Base-by-base conservation (phyloP, 1,140 invertebrate species). In the Ostrea edulis region DNA sequence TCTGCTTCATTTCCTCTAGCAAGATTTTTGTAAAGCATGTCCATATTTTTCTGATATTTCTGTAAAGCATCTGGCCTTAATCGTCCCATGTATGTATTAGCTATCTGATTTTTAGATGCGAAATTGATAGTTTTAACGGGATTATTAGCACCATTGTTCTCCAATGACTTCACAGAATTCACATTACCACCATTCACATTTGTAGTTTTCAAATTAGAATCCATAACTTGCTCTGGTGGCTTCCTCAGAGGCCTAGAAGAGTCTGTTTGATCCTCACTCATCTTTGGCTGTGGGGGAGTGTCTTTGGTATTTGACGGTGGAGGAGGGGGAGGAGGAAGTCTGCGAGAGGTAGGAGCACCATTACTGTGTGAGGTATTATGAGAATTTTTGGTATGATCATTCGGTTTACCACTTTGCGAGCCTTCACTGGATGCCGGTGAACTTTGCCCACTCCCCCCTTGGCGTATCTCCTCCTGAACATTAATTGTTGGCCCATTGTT, bases 71-170 rank as follows among this genome's bases (percentile, higher is more conserved):
- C 92, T 22, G 85, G 89, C 71, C 93, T 92, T 77, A 93, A 87
- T 22, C 90, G 87, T 51, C 90, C 90, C 91, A 94, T 94, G 89
- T 95, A 95, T 8, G 94, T 95, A 87, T 94, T 94, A 58, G 94
- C 92, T 71, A 95, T 95, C 52, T 93, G 92, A 90, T 93, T 95
- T 85, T 94, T 94, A 9, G 94, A 92, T 20, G 95, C 95, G 91
- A 95, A 95, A 85, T 94, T 94, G 85, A 92, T 92, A 44, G 91
- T 91, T 35, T 91, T 88, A 71, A 82, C 58, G 44, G 85, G 58
- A 22, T 25, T 53, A 86, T 82, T 85, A 85, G 55, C 83, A 85
- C 83, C 83, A 85, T 85, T 85, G 29, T 25, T 35, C 7, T 85
- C 83, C 71, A 81, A 20, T 55, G 85, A 25, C 77, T 86, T 86